Percentiles rank a stretch among this genome's conserved stretches.
Evolutionary conservation across 2,888 invertebrate species (phyloP).

Genomic region (Nycteola revayana): DNA sequence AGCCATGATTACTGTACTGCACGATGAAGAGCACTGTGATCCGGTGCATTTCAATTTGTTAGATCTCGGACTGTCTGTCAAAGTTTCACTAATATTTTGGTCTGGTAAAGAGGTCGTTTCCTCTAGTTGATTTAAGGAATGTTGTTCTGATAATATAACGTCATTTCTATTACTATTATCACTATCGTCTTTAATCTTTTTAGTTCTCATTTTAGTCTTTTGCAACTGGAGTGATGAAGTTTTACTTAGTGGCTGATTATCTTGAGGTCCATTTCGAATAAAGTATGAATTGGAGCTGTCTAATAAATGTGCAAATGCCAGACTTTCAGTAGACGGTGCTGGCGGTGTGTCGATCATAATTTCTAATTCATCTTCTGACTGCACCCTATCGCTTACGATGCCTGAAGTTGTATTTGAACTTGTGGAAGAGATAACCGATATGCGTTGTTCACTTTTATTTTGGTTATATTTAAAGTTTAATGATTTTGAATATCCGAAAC

Average conservation of each 20-base stretch:
- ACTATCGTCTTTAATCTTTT: conserved; percentile 56
- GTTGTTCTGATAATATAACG: conserved; percentile 43
- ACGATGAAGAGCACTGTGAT: conserved; percentile 93
- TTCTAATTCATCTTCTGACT: conserved; percentile 96
- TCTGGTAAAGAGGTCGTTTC: conserved; percentile 64
- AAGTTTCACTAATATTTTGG: conserved; percentile 69
- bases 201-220: conserved; percentile 53
- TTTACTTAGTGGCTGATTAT: conserved; percentile 55
- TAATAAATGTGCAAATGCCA: conserved; percentile 89
- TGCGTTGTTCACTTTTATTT: conserved; percentile 89
- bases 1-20: conserved; percentile 92
- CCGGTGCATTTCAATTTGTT: conserved; percentile 85
- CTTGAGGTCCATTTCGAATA: conserved; percentile 55
- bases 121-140: conserved; percentile 48
- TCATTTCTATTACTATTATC: conserved; percentile 49
- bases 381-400: conserved; percentile 96
- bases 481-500: conserved; percentile 87
- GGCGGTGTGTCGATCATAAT: conserved; percentile 92
- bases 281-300: conserved; percentile 82
- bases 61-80: conserved; percentile 81
- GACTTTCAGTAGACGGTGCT: conserved; percentile 92
- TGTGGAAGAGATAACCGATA: conserved; percentile 95
- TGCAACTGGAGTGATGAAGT: conserved; percentile 64
- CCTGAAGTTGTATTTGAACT: conserved; percentile 99
- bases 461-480: conserved; percentile 83